A percentile compares a stretch with the other conserved stretches of the same genome.
Conservation (phyloP, 2,113 vertebrate species). For the Ameiurus melas region DNA sequence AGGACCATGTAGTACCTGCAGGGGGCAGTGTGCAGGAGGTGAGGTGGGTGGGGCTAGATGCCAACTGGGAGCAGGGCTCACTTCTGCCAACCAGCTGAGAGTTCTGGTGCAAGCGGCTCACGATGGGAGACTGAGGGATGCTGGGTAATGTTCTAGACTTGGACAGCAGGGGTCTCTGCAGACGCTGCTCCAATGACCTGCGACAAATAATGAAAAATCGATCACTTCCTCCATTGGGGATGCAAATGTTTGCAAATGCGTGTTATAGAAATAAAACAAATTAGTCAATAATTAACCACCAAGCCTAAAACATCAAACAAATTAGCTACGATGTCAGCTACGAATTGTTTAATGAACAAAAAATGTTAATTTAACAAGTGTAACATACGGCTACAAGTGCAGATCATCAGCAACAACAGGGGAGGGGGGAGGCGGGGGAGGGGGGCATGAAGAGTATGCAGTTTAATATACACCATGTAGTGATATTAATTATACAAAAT, state of each 20-base stretch:
- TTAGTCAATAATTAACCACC: background rate
- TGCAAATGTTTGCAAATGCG: background rate
- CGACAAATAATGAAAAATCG: slow-evolving; percentile 42
- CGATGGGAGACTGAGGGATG: slow-evolving; percentile 86
- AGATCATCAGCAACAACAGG: background rate
- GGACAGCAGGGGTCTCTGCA: slow-evolving; percentile 82
- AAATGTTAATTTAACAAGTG: background rate
- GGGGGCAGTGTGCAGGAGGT: slow-evolving; percentile 82
- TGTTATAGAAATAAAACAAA: background rate
- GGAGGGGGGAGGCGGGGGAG: too few species aligned
- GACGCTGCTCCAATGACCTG: slow-evolving; percentile 85
- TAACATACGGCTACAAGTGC: background rate
- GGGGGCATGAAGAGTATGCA: background rate
- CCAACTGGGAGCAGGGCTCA: slow-evolving; percentile 67
- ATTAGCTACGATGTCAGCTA: background rate
- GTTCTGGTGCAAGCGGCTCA: slow-evolving; percentile 74
- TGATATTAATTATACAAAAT: background rate
- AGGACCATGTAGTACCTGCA: slow-evolving; percentile 68
- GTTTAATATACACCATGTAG: background rate
- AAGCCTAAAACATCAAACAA: background rate
- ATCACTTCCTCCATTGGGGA: background rate
- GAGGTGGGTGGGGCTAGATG: slow-evolving; percentile 55
- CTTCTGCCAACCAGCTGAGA: slow-evolving; percentile 65
- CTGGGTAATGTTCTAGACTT: slow-evolving; percentile 87
- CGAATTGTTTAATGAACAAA: background rate